These are phyloP conservation scores for Rugalucina vietnamica DNA, from an alignment of 2,888 invertebrate species.

Conservation along the genomic window DNA sequence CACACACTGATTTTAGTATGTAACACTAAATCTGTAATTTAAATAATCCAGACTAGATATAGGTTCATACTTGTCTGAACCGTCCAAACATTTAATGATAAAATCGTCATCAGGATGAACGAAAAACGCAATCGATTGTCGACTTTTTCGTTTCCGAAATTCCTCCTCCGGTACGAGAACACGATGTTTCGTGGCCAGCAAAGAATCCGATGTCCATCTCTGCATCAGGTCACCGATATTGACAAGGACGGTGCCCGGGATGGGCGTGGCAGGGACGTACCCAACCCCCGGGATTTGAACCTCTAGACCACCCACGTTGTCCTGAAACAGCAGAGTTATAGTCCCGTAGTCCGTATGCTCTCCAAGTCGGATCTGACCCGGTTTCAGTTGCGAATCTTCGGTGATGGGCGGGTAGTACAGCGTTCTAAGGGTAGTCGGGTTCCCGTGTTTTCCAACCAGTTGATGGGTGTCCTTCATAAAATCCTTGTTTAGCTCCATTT, in stretches of 20 bases:
- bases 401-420: conserved; percentile 40
- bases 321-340: conserved; percentile 70
- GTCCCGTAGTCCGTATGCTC: conserved; percentile 72
- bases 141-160: conserved; percentile 18
- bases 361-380: conserved; percentile 68
- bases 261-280: conserved; percentile 90
- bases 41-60: conserved; percentile 66
- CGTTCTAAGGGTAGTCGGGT: conserved; percentile 19
- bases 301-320: conserved; percentile 67
- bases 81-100: conserved; percentile 69
- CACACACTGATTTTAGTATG: no score
- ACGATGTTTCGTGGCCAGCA: conserved; percentile 87
- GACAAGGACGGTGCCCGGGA: conserved; percentile 90
- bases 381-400: conserved; percentile 46
- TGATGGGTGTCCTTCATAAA: conserved; percentile 36
- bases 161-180: conserved; percentile 64
- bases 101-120: conserved; percentile 65
- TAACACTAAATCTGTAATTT: conserved; percentile 36
- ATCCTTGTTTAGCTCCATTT: conserved; percentile 12
- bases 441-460: conserved; percentile 13
- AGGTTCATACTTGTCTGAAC: conserved; percentile 72
- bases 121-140: conserved; percentile 70
- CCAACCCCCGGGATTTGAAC: conserved; percentile 84
- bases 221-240: conserved; percentile 91
- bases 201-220: conserved; percentile 89